phyloP scores from a whole-genome alignment of 2,113 vertebrate genomes.

The Channa maculata region DNA sequence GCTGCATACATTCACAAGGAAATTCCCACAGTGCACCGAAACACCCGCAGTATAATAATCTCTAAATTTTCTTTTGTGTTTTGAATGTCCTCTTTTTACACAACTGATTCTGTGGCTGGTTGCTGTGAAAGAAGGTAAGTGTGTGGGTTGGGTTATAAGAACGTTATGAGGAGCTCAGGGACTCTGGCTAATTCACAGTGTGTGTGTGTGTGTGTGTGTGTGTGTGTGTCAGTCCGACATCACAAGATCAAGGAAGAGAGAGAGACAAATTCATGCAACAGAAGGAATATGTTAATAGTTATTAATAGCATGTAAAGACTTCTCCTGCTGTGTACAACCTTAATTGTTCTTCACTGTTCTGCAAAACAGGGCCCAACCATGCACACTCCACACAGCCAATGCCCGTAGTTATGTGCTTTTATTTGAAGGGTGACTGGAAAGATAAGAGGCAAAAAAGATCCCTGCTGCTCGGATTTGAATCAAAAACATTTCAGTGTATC shows the following conservation, averaged over 20 bases:
- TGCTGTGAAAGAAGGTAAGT: constrained; percentile 12
- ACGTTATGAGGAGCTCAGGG: constrained; percentile 22
- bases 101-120: not conserved
- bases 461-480: too few species aligned
- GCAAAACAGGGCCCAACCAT: too few species aligned
- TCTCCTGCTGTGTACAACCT: not conserved
- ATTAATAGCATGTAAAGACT: not conserved
- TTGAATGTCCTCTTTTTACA: not conserved
- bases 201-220: not conserved
- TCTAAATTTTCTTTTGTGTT: constrained; percentile 6
- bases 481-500: too few species aligned
- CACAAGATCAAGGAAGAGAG: constrained; percentile 2
- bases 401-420: too few species aligned
- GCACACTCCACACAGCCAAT: too few species aligned
- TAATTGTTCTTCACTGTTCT: too few species aligned
- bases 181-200: constrained; percentile 23
- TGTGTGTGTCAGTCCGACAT: not conserved
- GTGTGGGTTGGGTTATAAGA: constrained; percentile 33
- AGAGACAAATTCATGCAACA: constrained; percentile 3
- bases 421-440: too few species aligned
- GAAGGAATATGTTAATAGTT: constrained; percentile 6
- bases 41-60: not conserved
- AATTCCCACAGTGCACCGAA: not conserved
- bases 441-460: too few species aligned
- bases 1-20: not conserved